phyloP scores from a whole-genome alignment of 2,797 vertebrate species.

The Chloroceryle amazona region DNA sequence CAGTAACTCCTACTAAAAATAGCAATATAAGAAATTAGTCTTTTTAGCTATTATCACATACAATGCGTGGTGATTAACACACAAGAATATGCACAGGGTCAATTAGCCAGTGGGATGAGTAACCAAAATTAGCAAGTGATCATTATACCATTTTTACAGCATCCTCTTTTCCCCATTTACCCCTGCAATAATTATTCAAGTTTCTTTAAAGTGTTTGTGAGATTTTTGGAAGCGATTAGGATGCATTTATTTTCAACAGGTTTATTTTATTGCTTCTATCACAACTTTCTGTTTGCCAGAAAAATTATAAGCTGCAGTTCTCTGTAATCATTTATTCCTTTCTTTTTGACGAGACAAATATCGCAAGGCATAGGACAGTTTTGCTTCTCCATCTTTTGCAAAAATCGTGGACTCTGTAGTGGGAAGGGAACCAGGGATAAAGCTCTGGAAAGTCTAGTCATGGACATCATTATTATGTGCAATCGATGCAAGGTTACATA shows the following conservation, averaged over 20 bases:
- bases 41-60: slow-evolving; percentile 22
- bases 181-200: slow-evolving; percentile 10
- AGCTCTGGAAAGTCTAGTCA: background rate
- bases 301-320: background rate
- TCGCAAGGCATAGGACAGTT: background rate
- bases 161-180: slow-evolving; percentile 13
- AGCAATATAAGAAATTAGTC: background rate
- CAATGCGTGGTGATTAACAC: slow-evolving; percentile 56
- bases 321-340: background rate
- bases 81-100: slow-evolving; percentile 8
- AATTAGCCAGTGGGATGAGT: background rate
- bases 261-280: background rate
- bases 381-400: background rate
- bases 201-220: background rate
- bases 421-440: background rate
- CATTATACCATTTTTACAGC: slow-evolving; percentile 37
- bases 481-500: background rate
- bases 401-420: background rate
- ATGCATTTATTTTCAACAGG: background rate
- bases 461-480: background rate
- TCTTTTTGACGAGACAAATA: background rate
- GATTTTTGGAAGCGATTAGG: background rate
- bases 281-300: background rate
- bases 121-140: slow-evolving; percentile 52
- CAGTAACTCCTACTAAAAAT: background rate